These are phyloP conservation scores for Meandrusa payeni DNA, from an alignment of 2,888 invertebrate genomes.

Conservation along the genomic window DNA sequence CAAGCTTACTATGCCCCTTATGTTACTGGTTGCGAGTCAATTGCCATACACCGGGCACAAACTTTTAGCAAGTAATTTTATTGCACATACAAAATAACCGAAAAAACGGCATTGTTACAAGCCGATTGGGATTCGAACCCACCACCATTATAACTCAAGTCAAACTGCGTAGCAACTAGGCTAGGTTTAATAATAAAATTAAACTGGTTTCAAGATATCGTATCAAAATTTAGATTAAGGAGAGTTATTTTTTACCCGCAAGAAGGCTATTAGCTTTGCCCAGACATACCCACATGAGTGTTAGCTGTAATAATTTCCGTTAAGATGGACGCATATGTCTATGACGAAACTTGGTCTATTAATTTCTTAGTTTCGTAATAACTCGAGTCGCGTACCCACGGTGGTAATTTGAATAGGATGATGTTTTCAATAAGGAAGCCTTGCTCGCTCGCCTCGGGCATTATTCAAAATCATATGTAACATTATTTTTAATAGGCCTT, in stretches of 20 bases:
- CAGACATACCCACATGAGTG: constrained; percentile 34
- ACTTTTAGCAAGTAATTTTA: too few relatives aligned
- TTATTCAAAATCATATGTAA: constrained; percentile 19
- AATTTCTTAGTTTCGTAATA: constrained; percentile 59
- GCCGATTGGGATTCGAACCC: too few relatives aligned
- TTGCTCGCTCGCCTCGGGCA: constrained; percentile 10
- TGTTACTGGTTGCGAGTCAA: too few relatives aligned
- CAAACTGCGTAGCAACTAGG: too few relatives aligned
- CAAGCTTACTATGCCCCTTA: too few relatives aligned
- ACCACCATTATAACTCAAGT: too few relatives aligned
- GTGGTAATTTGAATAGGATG: constrained; percentile 25
- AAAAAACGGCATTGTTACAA: too few relatives aligned
- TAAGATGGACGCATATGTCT: constrained; percentile 52
- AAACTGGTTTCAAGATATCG: neutral
- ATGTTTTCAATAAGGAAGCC: constrained; percentile 18
- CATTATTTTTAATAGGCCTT: neutral
- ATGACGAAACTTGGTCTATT: constrained; percentile 59
- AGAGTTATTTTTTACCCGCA: constrained; percentile 3
- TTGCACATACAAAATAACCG: too few relatives aligned
- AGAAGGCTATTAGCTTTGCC: constrained; percentile 25
- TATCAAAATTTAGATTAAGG: constrained; percentile 12
- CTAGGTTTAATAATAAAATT: too few relatives aligned
- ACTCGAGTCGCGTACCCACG: constrained; percentile 34
- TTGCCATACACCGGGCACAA: too few relatives aligned
- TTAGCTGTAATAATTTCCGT: constrained; percentile 55